A percentile compares a stretch with the other conserved stretches of the same genome.
Conservation (phyloP, 2,888 invertebrate species). For the Amitus sp. region DNA sequence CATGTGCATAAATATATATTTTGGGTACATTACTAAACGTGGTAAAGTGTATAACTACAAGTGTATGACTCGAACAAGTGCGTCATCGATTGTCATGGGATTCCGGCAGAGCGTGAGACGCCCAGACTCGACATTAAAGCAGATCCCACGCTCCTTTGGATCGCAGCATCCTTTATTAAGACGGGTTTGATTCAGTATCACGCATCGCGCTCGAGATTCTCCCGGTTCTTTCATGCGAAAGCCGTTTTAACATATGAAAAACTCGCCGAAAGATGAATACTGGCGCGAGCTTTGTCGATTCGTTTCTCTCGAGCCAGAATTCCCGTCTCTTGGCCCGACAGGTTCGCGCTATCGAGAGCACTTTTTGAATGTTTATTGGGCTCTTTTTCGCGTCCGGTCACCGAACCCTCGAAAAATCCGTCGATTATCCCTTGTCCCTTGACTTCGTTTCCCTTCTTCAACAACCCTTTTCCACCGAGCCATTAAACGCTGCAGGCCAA, state of each 20-base stretch:
- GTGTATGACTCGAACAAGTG: background rate
- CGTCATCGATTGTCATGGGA: background rate
- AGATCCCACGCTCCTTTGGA: constrained; percentile 62
- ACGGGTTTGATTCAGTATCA: constrained; percentile 64
- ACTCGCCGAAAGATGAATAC: constrained; percentile 51
- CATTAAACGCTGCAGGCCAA: constrained; percentile 35
- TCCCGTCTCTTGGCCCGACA: constrained; percentile 47
- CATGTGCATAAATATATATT: too few species aligned
- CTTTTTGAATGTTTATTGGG: constrained; percentile 53
- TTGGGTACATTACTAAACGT: too few species aligned
- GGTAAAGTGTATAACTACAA: too few species aligned
- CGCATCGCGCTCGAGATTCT: constrained; percentile 53
- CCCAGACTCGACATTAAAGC: constrained; percentile 37
- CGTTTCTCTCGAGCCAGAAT: too few species aligned
- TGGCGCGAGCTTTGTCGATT: constrained; percentile 51
- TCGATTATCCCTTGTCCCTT: constrained; percentile 36
- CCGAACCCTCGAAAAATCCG: too few species aligned
- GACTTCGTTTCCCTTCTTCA: constrained; percentile 27
- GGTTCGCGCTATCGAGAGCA: constrained; percentile 52
- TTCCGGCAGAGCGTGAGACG: constrained; percentile 12
- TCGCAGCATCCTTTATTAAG: constrained; percentile 63
- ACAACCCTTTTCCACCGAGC: constrained; percentile 37
- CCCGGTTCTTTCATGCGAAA: constrained; percentile 46
- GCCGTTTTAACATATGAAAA: constrained; percentile 60
- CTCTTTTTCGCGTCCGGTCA: too few species aligned